phyloP scores from a whole-genome alignment of 1,140 invertebrate species.

The Chionoecetes opilio region DNA sequence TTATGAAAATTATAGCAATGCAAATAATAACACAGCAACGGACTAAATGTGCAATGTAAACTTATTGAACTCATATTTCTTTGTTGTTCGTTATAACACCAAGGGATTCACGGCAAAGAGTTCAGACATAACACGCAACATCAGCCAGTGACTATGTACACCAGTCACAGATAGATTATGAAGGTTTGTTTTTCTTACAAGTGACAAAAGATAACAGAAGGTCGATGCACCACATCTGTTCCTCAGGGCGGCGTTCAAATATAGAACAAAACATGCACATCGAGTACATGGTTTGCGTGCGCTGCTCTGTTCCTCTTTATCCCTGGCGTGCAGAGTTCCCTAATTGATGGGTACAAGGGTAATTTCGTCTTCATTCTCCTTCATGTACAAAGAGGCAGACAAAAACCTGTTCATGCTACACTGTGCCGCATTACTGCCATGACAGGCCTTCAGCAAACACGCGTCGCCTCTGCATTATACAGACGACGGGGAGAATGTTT shows the following conservation, averaged over 20 bases:
- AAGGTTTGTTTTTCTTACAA: slow-evolving; percentile 28
- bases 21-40: neutral
- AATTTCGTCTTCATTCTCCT: neutral
- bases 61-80: neutral
- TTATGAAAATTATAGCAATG: slow-evolving; percentile 51
- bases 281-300: too few species aligned
- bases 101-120: slow-evolving; percentile 11
- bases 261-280: too few species aligned
- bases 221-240: neutral
- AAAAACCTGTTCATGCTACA: too few species aligned
- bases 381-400: neutral
- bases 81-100: neutral
- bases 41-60: too few species aligned
- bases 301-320: too few species aligned
- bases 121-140: slow-evolving; percentile 23
- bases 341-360: neutral
- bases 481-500: neutral
- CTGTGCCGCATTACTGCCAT: neutral
- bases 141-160: slow-evolving; percentile 21
- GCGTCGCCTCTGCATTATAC: neutral
- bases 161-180: neutral
- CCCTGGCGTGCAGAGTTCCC: neutral
- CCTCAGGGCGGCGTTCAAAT: too few species aligned
- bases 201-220: neutral
- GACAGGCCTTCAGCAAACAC: neutral